A percentile compares a stretch with the other conserved stretches of the same genome.
These are phyloP conservation scores for Drosophila limbata DNA, from an alignment of 2,888 invertebrate genomes.

Conservation along the genomic window DNA sequence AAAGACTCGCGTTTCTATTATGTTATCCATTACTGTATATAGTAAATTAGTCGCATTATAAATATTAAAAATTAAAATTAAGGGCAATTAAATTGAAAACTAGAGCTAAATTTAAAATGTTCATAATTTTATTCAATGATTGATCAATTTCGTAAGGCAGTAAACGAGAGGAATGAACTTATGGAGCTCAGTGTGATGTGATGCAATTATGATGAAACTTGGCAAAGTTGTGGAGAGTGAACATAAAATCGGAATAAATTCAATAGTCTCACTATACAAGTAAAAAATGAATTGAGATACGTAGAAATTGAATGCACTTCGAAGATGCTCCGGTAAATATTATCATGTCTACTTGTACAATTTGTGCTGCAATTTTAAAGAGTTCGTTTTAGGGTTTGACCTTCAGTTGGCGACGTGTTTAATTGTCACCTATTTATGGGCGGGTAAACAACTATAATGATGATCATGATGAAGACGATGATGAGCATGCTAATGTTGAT, in stretches of 20 bases:
- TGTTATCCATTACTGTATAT: no score
- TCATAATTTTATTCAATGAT: background rate
- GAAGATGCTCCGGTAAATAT: background rate
- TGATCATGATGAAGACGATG: background rate
- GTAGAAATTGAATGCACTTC: background rate
- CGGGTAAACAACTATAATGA: background rate
- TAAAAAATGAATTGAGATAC: background rate
- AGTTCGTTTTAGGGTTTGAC: conserved; percentile 18
- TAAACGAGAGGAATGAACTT: background rate
- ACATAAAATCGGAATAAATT: background rate
- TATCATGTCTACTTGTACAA: background rate
- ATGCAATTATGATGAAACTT: background rate
- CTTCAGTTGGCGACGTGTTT: conserved; percentile 23
- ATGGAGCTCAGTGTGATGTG: background rate
- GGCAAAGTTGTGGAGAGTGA: background rate
- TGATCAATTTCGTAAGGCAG: background rate
- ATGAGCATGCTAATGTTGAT: background rate
- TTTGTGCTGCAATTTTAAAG: background rate
- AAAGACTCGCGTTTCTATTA: no score
- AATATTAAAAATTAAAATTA: no score
- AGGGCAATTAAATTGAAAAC: no score
- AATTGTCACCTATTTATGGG: conserved; percentile 16
- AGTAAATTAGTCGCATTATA: no score
- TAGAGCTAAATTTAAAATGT: background rate
- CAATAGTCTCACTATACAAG: no score